Conservation (phyloP, 2,797 vertebrate genomes). For the Sorex maritimensis region DNA sequence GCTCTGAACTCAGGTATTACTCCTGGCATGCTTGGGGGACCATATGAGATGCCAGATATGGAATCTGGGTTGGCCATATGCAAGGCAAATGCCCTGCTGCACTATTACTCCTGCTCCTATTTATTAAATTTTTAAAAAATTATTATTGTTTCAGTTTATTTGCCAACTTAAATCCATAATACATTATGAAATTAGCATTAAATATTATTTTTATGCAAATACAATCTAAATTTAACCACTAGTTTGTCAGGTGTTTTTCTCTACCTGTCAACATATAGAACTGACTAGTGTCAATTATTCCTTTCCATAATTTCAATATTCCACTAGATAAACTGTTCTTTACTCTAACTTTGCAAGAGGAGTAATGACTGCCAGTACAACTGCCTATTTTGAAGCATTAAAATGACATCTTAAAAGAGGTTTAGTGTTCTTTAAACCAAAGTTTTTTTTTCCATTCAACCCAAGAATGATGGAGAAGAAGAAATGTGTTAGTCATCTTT, state of each 20-base stretch:
- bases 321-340: not conserved
- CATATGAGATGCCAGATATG: not conserved
- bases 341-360: too few relatives aligned
- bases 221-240: not conserved
- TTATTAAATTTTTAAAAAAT: too few relatives aligned
- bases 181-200: not conserved
- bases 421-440: not conserved
- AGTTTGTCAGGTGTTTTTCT: not conserved
- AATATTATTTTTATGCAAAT: slow-evolving; percentile 18
- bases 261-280: not conserved
- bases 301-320: not conserved
- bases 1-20: too few relatives aligned
- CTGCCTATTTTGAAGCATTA: too few relatives aligned
- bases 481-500: not conserved
- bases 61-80: too few relatives aligned
- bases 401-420: not conserved
- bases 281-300: not conserved
- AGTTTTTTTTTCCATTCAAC: not conserved
- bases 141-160: too few relatives aligned
- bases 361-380: too few relatives aligned
- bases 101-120: too few relatives aligned
- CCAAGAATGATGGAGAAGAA: not conserved
- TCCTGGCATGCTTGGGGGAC: too few relatives aligned
- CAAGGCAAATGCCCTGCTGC: too few relatives aligned
- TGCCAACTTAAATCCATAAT: too few relatives aligned